Base-by-base conservation (phyloP, 2,797 vertebrate genomes). In the Intellagama lesueurii region DNA sequence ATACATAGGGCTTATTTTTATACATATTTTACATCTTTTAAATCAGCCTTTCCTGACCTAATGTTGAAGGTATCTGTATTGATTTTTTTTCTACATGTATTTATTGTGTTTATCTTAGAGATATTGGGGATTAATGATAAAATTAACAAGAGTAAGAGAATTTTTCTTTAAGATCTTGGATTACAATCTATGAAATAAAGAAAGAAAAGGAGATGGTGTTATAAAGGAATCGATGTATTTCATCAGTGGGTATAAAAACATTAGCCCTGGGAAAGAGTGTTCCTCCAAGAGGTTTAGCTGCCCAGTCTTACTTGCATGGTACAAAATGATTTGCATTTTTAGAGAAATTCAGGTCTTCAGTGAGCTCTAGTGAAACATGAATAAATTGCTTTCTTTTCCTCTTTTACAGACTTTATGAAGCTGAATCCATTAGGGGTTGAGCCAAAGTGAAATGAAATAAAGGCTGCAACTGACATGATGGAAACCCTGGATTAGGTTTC, bases 271-370 rank as follows among this genome's bases (percentile, higher is more conserved):
- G 97, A 97, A 97, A 95, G 94, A 76, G 69, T 87, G 91, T 95
- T 95, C 92, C 96, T 96, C 95, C 92, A 94, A 94, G 95, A 96
- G 94, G 94, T 96, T 97, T 96, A 96, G 95, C 95, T 94, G 89
- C 94, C 30, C 86, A 92, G 91, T 94, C 93, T 93, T 94, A 91
- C 94, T 97, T 91, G 92, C 89, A 90, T 96, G 94, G 90, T 91
- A 95, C 93, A 92, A 95, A 94, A 94, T 90, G 91, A 97, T 97
- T 97, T 97, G 96, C 97, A 97, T 97, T 97, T 97, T 97, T 97
- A 97, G 96, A 97, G 97, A 95, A 96, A 97, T 96, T 96, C 94
- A 92, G 92, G 94, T 96, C 96, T 96, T 94, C 93, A 85, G 85
- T 88, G 91, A 96, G 93, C 94, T 94, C 93, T 93, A 81, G 89